These are phyloP conservation scores for Drosophila sp. DNA, from an alignment of 1,140 invertebrate species.

Conservation along the genomic window DNA sequence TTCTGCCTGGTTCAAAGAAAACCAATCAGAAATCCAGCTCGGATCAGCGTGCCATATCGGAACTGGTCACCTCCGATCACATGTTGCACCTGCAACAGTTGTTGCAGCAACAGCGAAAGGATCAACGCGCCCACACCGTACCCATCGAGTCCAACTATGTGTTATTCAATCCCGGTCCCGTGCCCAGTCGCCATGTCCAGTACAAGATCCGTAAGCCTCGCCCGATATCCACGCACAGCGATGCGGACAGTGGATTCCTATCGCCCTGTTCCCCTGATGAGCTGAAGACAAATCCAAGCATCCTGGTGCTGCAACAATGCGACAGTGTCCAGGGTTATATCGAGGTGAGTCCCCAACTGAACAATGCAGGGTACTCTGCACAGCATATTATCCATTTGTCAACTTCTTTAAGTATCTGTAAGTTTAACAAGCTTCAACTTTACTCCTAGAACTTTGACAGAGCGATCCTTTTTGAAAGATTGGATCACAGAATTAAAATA, in stretches of 20 bases:
- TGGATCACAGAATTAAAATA: too few relatives aligned
- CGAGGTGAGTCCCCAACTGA: conserved; percentile 70
- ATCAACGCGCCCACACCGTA: conserved; percentile 73
- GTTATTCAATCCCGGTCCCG: conserved; percentile 80
- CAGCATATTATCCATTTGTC: too few relatives aligned
- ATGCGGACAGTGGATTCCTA: conserved; percentile 84
- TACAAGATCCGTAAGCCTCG: conserved; percentile 81
- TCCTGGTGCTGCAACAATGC: conserved; percentile 83
- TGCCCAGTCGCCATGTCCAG: conserved; percentile 82
- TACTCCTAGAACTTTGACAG: too few relatives aligned
- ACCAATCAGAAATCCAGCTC: conserved; percentile 10
- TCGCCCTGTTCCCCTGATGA: conserved; percentile 83
- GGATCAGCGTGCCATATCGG: conserved; percentile 69
- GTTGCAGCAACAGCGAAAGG: conserved; percentile 57
- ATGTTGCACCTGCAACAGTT: conserved; percentile 77
- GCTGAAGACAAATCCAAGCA: conserved; percentile 71
- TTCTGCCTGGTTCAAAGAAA: conserved; percentile 59
- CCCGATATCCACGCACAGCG: conserved; percentile 80
- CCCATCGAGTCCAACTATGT: conserved; percentile 84
- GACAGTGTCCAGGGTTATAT: conserved; percentile 84
- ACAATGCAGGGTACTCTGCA: too few relatives aligned
- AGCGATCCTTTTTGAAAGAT: too few relatives aligned
- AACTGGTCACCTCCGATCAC: conserved; percentile 73
- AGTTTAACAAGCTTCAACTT: too few relatives aligned
- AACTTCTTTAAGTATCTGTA: too few relatives aligned